A percentile compares a stretch with the other conserved stretches of the same genome.
Evolutionary conservation across 1,140 invertebrate species (phyloP).

Genomic region (Ceratoteleas bidentatus): DNA sequence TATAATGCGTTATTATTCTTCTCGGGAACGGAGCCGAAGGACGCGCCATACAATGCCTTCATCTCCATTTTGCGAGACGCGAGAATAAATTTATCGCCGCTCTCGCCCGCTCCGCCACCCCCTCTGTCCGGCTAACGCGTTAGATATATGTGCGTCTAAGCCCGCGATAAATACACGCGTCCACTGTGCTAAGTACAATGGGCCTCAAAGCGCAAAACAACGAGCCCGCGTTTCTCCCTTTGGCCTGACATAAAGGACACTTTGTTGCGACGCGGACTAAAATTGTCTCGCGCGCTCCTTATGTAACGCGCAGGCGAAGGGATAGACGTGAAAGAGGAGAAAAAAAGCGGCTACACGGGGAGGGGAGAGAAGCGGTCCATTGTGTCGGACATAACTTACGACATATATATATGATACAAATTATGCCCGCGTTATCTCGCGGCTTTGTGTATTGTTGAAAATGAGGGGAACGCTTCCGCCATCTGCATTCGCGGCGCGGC

Average conservation of each 20-base stretch:
- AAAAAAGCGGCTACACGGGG: not conserved
- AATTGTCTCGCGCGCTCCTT: slow-evolving; percentile 60
- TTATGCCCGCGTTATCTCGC: slow-evolving; percentile 56
- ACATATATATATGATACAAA: slow-evolving; percentile 66
- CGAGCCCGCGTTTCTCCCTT: slow-evolving; percentile 51
- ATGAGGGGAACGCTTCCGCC: slow-evolving; percentile 35
- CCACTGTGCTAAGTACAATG: slow-evolving; percentile 64
- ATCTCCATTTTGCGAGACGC: slow-evolving; percentile 70
- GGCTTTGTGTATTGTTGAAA: slow-evolving; percentile 61
- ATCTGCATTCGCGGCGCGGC: slow-evolving; percentile 8
- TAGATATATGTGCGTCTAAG: slow-evolving; percentile 68
- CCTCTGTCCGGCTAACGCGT: slow-evolving; percentile 57
- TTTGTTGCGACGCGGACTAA: slow-evolving; percentile 60
- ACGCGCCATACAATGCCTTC: slow-evolving; percentile 68
- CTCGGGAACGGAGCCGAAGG: slow-evolving; percentile 65
- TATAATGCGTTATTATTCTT: slow-evolving; percentile 72
- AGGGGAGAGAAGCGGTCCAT: slow-evolving; percentile 42
- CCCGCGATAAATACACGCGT: slow-evolving; percentile 68
- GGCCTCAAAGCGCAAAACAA: slow-evolving; percentile 62
- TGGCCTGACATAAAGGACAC: slow-evolving; percentile 66
- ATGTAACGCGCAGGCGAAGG: slow-evolving; percentile 43
- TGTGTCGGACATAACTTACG: slow-evolving; percentile 60
- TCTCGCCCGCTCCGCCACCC: slow-evolving; percentile 20
- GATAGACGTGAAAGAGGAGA: not conserved
- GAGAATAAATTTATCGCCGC: slow-evolving; percentile 71